These are phyloP conservation scores for Emmelina monodactyla DNA, from an alignment of 2,888 invertebrate species.

Conservation along the genomic window DNA sequence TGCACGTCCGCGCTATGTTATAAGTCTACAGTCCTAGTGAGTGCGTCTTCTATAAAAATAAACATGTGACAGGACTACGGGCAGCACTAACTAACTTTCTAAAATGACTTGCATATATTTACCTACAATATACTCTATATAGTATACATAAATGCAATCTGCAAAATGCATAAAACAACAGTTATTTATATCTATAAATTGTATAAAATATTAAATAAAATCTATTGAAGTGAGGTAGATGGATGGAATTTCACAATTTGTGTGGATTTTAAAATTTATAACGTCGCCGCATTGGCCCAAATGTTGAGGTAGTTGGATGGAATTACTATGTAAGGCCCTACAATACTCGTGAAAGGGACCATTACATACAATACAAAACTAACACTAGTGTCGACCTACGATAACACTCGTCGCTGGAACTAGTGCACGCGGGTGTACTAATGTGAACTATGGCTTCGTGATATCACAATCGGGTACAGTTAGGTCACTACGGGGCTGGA, in stretches of 20 bases:
- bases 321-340: slow-evolving; percentile 61
- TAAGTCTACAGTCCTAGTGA: slow-evolving; percentile 45
- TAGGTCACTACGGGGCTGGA: too few relatives aligned
- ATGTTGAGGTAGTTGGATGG: slow-evolving; percentile 69
- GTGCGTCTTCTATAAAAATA: slow-evolving; percentile 45
- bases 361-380: slow-evolving; percentile 42
- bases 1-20: background rate
- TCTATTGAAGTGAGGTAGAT: slow-evolving; percentile 75
- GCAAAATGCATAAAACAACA: slow-evolving; percentile 67
- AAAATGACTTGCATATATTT: slow-evolving; percentile 59
- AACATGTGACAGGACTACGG: slow-evolving; percentile 33
- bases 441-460: slow-evolving; percentile 16
- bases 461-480: slow-evolving; percentile 1
- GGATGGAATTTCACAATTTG: slow-evolving; percentile 74
- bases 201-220: slow-evolving; percentile 68
- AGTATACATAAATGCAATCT: slow-evolving; percentile 66
- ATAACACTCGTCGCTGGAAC: slow-evolving; percentile 36
- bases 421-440: slow-evolving; percentile 28
- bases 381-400: slow-evolving; percentile 50
- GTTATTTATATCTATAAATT: slow-evolving; percentile 64
- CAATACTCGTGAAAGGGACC: slow-evolving; percentile 6
- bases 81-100: slow-evolving; percentile 54
- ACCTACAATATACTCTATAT: slow-evolving; percentile 63
- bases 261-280: slow-evolving; percentile 54
- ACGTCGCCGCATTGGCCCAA: slow-evolving; percentile 61